Evolutionary conservation across 1,140 invertebrate species (phyloP).

Genomic region (Leptopilina clavipes): DNA sequence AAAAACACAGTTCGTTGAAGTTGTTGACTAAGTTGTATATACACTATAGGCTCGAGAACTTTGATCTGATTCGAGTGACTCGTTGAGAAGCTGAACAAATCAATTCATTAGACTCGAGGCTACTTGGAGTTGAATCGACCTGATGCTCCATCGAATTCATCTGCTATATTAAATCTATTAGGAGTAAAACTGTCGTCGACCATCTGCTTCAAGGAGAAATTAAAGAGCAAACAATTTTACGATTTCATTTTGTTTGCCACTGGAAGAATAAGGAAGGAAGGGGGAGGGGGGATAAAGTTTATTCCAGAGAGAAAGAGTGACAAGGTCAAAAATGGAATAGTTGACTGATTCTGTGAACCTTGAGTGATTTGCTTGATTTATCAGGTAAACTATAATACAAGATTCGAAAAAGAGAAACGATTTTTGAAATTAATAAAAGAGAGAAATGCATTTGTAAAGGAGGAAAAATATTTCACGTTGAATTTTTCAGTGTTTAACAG

Average conservation of each 20-base stretch:
- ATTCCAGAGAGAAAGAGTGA: background rate
- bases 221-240: slow-evolving; percentile 14
- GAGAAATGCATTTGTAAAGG: background rate
- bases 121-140: slow-evolving; percentile 7
- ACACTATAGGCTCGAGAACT: background rate
- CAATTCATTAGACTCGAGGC: slow-evolving; percentile 23
- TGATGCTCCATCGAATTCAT: slow-evolving; percentile 29
- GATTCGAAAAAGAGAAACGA: background rate
- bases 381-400: background rate
- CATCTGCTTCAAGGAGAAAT: slow-evolving; percentile 26
- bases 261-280: too few relatives aligned
- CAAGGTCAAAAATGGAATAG: background rate
- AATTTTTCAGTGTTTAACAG: background rate
- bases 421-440: background rate
- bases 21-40: background rate
- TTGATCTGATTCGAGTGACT: background rate
- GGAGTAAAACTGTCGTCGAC: slow-evolving; percentile 13
- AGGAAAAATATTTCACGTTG: background rate
- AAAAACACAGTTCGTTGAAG: too few relatives aligned
- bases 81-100: background rate
- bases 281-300: background rate
- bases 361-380: slow-evolving; percentile 18
- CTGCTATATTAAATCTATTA: slow-evolving; percentile 28
- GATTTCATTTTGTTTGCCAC: background rate
- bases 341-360: slow-evolving; percentile 6